Conservation (phyloP, 2,113 vertebrate genomes). For the Cebidichthys violaceus region DNA sequence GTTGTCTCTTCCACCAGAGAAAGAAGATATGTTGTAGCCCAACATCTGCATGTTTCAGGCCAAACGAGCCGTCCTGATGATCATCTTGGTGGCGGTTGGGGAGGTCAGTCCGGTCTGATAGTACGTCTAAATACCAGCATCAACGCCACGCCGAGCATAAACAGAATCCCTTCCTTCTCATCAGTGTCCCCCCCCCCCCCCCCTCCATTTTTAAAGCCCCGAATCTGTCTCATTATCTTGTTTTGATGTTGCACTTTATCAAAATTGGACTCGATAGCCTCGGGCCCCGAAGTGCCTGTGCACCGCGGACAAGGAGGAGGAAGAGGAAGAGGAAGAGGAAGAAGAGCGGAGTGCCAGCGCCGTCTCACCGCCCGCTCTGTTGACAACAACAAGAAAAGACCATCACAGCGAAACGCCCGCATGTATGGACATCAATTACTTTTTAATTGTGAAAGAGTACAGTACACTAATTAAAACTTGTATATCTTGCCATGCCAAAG, state of each 20-base stretch:
- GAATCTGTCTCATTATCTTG: conserved; percentile 79
- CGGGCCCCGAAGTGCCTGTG: conserved; percentile 48
- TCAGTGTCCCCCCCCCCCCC: conserved; percentile 38
- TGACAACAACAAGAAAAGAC: conserved; percentile 94
- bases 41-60: background rate
- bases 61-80: conserved; percentile 18
- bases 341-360: conserved; percentile 68
- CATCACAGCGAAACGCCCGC: conserved; percentile 92
- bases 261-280: conserved; percentile 69
- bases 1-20: background rate
- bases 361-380: conserved; percentile 88
- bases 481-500: conserved; percentile 99
- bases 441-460: conserved; percentile 99
- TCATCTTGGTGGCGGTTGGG: background rate
- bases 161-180: conserved; percentile 70
- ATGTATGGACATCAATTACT: conserved; percentile 98
- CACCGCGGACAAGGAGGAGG: conserved; percentile 80
- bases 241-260: conserved; percentile 75
- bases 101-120: conserved; percentile 42
- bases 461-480: conserved; percentile 99
- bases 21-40: background rate
- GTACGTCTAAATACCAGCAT: conserved; percentile 46
- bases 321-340: conserved; percentile 8
- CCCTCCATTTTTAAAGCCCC: conserved; percentile 50
- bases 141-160: conserved; percentile 44